Conservation (phyloP, 2,113 vertebrate genomes). For the Platysteira castanea region DNA sequence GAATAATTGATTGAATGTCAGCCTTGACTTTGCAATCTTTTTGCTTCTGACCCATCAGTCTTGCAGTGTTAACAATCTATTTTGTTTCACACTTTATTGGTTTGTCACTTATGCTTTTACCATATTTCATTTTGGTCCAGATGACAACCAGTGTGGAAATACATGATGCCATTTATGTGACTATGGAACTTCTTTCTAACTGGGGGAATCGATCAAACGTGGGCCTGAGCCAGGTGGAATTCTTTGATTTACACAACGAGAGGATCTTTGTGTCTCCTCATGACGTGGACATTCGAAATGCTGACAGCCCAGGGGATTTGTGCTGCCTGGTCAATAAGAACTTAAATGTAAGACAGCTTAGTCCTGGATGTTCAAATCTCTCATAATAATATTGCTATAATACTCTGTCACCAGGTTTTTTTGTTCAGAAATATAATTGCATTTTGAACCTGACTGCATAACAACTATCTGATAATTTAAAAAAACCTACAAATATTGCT, state of each 20-base stretch:
- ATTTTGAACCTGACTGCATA: background rate
- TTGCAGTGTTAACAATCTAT: background rate
- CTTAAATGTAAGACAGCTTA: conserved; percentile 74
- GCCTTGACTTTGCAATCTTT: background rate
- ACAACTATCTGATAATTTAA: background rate
- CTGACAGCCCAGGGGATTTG: conserved; percentile 79
- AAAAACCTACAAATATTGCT: background rate
- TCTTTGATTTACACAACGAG: conserved; percentile 80
- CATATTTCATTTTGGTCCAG: background rate
- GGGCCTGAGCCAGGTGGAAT: conserved; percentile 90
- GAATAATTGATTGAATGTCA: background rate
- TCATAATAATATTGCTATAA: background rate
- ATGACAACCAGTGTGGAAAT: background rate
- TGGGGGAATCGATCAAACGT: conserved; percentile 83
- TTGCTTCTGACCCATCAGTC: background rate
- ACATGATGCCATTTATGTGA: conserved; percentile 81
- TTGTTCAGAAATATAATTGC: background rate
- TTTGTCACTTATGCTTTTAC: background rate
- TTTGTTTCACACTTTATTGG: background rate
- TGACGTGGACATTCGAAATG: conserved; percentile 86
- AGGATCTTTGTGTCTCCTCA: conserved; percentile 89
- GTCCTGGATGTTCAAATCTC: background rate
- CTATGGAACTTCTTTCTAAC: conserved; percentile 94
- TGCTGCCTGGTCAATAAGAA: conserved; percentile 83
- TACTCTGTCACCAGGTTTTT: background rate